Evolutionary conservation across 2,113 vertebrate genomes (phyloP), one percentile per base, ranked within the genome.

Genomic region (Rostratula benghalensis): DNA sequence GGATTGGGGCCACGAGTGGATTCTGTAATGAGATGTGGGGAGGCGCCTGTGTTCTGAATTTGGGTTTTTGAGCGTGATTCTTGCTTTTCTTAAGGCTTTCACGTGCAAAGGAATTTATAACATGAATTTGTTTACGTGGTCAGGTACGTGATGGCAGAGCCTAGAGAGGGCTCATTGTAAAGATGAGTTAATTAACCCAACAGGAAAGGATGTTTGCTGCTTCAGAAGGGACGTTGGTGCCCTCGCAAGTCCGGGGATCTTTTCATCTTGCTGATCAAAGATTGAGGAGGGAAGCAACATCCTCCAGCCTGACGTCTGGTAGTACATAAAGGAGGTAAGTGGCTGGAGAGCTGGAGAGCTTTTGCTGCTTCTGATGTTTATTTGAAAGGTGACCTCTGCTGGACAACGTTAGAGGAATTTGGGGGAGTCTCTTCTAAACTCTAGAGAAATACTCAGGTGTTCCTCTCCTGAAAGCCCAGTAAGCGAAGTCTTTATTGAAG

Each of bases 1-100:
- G 92, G 92, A 97, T 75, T 96, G 93, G 96, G 96, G 95, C 83
- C 93, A 96, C 1, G 9, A 6, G 27, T 88, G 80, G 92, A 90
- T 93, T 92, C 92, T 14, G 1, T 51, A 35, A 83, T 50, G 70
- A 94, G 87, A 60, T 5, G 12, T 65, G 50, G 63, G 13, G 88
- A 90, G 85, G 85, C 19, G 87, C 53, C 59, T 7, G 3, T 8
- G 67, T 37, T 83, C 65, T 77, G n/a, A 93, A 90, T 90, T 9
- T 6, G 67, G 48, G 13, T 73, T 93, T 93, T 93, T 61, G n/a
- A 76, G 31, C 30, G 41, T 18, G 50, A 39, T 69, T 57, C 63
- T 51, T 25, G 17, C 48, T 82, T 71, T 67, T 76, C 53, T 60
- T 11, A 4, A 64, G 61, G 17, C 13, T 92, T 86, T 68, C 50